Evolutionary conservation across 2,888 invertebrate species (phyloP).

Genomic region (Crocallis elinguaria): DNA sequence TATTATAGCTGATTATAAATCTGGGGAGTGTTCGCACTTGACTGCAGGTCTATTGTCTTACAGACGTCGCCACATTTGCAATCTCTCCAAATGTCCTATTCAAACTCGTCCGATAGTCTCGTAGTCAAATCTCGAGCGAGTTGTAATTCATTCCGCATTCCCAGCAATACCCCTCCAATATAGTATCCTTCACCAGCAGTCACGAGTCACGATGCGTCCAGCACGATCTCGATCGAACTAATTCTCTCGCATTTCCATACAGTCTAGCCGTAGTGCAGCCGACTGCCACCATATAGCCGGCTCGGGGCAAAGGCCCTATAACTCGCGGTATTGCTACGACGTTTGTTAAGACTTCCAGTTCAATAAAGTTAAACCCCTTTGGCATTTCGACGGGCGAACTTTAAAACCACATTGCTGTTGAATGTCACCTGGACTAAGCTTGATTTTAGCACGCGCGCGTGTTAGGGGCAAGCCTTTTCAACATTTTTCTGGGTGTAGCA

Average conservation of each 20-base stretch:
- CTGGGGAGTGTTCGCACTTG: too few species aligned
- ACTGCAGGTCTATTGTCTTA: too few species aligned
- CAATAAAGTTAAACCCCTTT: conserved; percentile 8
- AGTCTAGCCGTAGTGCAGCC: neutral
- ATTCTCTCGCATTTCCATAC: neutral
- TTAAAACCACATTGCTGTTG: neutral
- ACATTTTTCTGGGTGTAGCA: too few species aligned
- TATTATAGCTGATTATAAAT: too few species aligned
- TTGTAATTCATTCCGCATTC: conserved; percentile 1
- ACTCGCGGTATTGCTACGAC: conserved; percentile 5
- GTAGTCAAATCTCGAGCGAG: neutral
- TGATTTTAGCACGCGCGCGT: neutral
- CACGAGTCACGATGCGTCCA: conserved; percentile 5
- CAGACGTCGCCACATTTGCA: too few species aligned
- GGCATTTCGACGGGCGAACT: conserved; percentile 16
- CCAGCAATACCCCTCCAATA: neutral
- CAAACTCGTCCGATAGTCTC: too few species aligned
- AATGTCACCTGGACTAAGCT: neutral
- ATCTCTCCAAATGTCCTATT: too few species aligned
- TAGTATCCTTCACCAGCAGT: neutral
- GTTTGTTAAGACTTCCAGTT: conserved; percentile 5
- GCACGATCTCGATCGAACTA: conserved; percentile 11
- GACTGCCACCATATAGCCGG: neutral
- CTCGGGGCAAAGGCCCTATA: conserved; percentile 2
- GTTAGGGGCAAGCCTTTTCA: too few species aligned